Percentiles rank a stretch among this genome's conserved stretches.
Conservation (phyloP, 2,113 vertebrate genomes). For the Charadrius vociferus region DNA sequence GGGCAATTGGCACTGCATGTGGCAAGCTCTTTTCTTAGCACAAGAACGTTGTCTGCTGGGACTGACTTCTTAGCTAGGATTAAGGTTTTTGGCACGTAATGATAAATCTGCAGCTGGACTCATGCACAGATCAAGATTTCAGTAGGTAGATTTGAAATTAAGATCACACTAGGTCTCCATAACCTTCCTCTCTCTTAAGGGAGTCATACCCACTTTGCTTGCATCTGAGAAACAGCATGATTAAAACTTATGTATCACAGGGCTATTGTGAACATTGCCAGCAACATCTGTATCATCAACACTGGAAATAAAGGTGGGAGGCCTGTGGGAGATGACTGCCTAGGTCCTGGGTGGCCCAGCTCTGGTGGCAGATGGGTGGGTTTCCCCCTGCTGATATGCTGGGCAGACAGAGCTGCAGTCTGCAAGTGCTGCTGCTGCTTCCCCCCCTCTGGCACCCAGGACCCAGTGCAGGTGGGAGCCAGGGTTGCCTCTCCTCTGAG, state of each 20-base stretch:
- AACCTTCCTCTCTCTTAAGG: background rate
- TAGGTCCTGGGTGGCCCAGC: too few relatives aligned
- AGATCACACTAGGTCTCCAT: background rate
- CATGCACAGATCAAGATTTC: background rate
- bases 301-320: background rate
- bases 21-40: background rate
- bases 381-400: background rate
- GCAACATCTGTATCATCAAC: background rate
- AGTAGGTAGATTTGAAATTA: background rate
- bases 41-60: background rate
- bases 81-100: background rate
- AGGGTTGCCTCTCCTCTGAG: too few relatives aligned
- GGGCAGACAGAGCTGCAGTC: background rate
- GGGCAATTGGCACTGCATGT: background rate
- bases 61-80: background rate
- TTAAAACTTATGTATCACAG: accelerated
- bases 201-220: background rate
- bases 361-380: background rate
- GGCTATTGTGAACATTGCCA: background rate
- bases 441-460: background rate
- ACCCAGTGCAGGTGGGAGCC: background rate
- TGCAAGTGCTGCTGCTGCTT: background rate
- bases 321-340: background rate
- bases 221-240: background rate
- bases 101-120: background rate